Base-by-base conservation (phyloP, 2,888 invertebrate species). In the Cacoxenus indagator region DNA sequence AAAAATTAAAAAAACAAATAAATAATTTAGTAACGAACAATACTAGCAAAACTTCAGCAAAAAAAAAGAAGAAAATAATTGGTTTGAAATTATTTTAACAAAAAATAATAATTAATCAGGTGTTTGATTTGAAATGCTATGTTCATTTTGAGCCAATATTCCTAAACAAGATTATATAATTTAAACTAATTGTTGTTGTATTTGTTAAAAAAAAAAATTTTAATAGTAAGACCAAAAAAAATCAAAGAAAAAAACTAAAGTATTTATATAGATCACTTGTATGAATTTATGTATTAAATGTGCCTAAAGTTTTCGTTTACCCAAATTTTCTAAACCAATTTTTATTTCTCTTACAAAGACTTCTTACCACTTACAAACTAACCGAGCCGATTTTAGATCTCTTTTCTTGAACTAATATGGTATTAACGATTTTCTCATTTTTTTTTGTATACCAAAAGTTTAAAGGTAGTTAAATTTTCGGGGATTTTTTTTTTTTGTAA, bases 211-310 rank as follows among this genome's bases (percentile, higher is more conserved):
- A 68, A 37, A 70, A 27, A 55, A 24, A 48, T n/a, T 14, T 17
- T n/a, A 48, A n/a, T 17, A 9, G 17, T n/a, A 48, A 48, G 17
- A 37, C 8, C 37, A 22, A 55, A 27, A 5, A 55, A 55, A 27
- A 67, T 43, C 22, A 24, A 24, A 37, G 31, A 9, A 65, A 54
- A 66, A 19, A 65, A 67, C 66, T 69, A 46, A 69, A 26, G 48
- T 67, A 73, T 69, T 65, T 65, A 68, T 57, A 61, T 70, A 70
- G 69, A 68, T 59, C 19, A 22, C 43, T 37, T 75, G 72, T 72
- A 69, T 70, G 73, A 72, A 76, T 74, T 73, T 83, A 69, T 82
- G 79, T 83, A 84, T 85, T 85, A 76, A 84, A 86, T 84, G 86
- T 85, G 86, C 84, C 84, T 86, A 82, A 76, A 70, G 70, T 66